A percentile compares a stretch with the other conserved stretches of the same genome.
Evolutionary conservation across 2,888 invertebrate species (phyloP).

Genomic region (Psylliodes chrysocephalus): DNA sequence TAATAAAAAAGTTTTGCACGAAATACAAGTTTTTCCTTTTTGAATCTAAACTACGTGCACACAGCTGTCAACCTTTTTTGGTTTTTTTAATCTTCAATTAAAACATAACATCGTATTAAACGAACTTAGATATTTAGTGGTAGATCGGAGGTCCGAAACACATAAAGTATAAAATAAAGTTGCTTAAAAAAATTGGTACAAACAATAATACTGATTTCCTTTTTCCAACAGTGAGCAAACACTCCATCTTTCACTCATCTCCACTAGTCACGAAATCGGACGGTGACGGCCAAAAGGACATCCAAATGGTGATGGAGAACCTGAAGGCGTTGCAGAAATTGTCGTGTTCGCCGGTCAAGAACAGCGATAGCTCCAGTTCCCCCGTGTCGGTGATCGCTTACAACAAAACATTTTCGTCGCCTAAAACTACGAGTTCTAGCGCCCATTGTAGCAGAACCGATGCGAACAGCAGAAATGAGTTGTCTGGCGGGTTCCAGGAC

Average conservation of each 20-base stretch:
- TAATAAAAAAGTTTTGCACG: no score
- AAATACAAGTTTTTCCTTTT: no score
- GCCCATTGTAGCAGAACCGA: slow-evolving; percentile 25
- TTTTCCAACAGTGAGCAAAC: neutral
- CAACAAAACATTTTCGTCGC: slow-evolving; percentile 58
- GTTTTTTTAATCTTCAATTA: no score
- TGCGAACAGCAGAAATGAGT: slow-evolving; percentile 41
- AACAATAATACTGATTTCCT: no score
- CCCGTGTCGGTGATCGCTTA: slow-evolving; percentile 62
- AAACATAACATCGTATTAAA: no score
- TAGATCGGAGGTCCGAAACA: no score
- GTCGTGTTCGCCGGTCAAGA: slow-evolving; percentile 57
- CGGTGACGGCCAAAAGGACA: slow-evolving; percentile 57
- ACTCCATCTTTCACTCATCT: slow-evolving; percentile 2
- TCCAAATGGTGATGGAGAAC: slow-evolving; percentile 65
- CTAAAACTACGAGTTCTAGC: slow-evolving; percentile 31
- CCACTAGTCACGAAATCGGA: slow-evolving; percentile 43
- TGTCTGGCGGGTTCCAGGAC: slow-evolving; percentile 58
- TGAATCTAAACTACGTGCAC: no score
- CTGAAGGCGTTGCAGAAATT: slow-evolving; percentile 64
- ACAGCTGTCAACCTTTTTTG: no score
- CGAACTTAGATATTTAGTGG: no score
- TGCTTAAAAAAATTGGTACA: no score
- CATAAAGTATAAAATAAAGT: neutral
- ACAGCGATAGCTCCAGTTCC: slow-evolving; percentile 55